A percentile compares a stretch with the other conserved stretches of the same genome.
Conservation (phyloP, 2,797 vertebrate genomes). For the Mastacembelus armatus region DNA sequence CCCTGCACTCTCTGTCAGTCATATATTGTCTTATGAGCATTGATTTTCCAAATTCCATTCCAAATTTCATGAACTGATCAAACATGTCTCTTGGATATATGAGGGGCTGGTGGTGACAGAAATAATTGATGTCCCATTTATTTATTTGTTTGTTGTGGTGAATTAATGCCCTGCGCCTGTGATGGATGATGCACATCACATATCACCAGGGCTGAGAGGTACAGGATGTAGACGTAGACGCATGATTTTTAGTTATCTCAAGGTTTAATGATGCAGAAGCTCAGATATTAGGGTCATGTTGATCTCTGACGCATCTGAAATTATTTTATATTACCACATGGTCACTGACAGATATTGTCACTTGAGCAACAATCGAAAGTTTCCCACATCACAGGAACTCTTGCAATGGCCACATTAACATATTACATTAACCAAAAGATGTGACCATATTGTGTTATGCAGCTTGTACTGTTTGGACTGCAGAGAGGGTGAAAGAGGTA, state of each 20-base stretch:
- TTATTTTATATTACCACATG: slow-evolving; percentile 8
- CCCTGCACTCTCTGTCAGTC: too few relatives aligned
- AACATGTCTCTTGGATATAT: too few relatives aligned
- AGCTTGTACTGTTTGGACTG: slow-evolving; percentile 58
- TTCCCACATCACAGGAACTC: neutral
- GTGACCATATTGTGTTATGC: slow-evolving; percentile 55
- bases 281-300: slow-evolving; percentile 35
- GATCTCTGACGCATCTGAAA: slow-evolving; percentile 54
- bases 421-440: neutral
- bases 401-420: neutral
- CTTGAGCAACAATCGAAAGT: neutral
- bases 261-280: slow-evolving; percentile 59
- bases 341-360: slow-evolving; percentile 28
- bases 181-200: slow-evolving; percentile 13
- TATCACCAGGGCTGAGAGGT: neutral
- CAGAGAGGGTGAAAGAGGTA: slow-evolving; percentile 45
- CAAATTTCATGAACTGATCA: too few relatives aligned
- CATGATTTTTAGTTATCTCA: neutral
- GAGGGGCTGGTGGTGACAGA: neutral
- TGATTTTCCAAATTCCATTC: neutral
- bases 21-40: too few relatives aligned
- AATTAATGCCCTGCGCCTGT: slow-evolving; percentile 25
- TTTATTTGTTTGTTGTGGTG: neutral
- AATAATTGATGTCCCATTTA: neutral
- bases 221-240: slow-evolving; percentile 3